These are phyloP conservation scores for Phortica okadai DNA, from an alignment of 2,888 invertebrate species.

Conservation along the genomic window DNA sequence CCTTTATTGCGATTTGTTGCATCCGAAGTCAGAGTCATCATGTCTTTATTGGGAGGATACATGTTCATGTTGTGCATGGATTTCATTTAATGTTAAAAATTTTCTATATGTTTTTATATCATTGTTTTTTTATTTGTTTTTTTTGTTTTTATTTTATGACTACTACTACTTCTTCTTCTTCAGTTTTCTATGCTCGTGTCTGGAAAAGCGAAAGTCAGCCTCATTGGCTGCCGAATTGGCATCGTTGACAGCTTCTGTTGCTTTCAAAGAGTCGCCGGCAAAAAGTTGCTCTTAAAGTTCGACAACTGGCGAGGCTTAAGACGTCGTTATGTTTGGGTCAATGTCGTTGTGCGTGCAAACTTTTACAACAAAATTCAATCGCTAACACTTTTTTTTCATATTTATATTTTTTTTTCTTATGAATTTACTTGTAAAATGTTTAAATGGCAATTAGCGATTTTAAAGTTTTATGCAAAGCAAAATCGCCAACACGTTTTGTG, in stretches of 20 bases:
- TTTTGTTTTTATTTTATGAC: too few relatives aligned
- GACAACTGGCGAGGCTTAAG: not conserved
- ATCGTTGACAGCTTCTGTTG: not conserved
- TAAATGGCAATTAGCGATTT: too few relatives aligned
- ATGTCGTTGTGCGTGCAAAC: not conserved
- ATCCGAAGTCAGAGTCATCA: not conserved
- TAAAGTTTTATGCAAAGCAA: too few relatives aligned
- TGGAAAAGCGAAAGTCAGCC: slow-evolving; percentile 24
- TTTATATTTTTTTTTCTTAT: too few relatives aligned
- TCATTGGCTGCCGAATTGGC: not conserved
- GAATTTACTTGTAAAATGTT: too few relatives aligned
- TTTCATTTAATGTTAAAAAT: slow-evolving; percentile 5
- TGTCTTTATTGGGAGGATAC: slow-evolving; percentile 14
- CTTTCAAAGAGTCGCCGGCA: too few relatives aligned
- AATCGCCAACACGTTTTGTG: too few relatives aligned
- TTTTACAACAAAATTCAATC: too few relatives aligned
- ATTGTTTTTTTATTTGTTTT: not conserved
- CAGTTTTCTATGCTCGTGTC: not conserved
- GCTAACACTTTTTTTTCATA: too few relatives aligned
- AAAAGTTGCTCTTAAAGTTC: not conserved
- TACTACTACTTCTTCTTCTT: not conserved
- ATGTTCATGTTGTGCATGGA: not conserved
- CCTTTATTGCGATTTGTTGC: too few relatives aligned
- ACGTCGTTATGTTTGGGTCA: not conserved
- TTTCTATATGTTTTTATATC: not conserved